Evolutionary conservation across 1,140 invertebrate genomes (phyloP).

Genomic region (Heliconius nattereri): DNA sequence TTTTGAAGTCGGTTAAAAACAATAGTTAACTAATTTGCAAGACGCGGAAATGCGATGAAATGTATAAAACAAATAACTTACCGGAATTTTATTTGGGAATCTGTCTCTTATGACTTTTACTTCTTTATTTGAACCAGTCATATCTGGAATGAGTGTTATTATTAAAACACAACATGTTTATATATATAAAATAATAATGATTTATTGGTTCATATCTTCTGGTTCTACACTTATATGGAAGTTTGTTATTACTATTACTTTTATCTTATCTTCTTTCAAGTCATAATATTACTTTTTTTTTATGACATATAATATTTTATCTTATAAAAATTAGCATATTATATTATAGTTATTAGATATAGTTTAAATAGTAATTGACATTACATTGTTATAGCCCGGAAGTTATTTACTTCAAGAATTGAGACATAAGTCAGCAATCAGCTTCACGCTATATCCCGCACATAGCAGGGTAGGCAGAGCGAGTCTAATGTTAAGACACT

Average conservation of each 20-base stretch:
- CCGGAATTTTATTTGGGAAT: conserved; percentile 83
- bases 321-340: not conserved
- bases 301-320: not conserved
- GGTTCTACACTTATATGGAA: conserved; percentile 3
- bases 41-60: too few species aligned
- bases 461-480: too few species aligned
- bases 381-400: not conserved
- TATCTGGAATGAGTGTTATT: conserved; percentile 52
- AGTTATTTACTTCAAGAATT: too few species aligned
- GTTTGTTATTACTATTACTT: conserved; percentile 8
- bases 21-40: too few species aligned
- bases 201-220: not conserved
- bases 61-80: conserved; percentile 55
- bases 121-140: conserved; percentile 76
- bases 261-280: not conserved
- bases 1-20: too few species aligned
- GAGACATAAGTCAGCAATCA: too few species aligned
- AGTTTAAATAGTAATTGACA: not conserved
- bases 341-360: too few species aligned
- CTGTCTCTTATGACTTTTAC: conserved; percentile 80
- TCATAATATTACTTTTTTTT: not conserved
- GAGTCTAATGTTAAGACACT: too few species aligned
- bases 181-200: not conserved
- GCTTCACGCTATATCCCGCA: too few species aligned
- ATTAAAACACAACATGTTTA: conserved; percentile 12